Base-by-base conservation (phyloP, 92 coral and sea anemone species). In the Palythoa grandis region DNA sequence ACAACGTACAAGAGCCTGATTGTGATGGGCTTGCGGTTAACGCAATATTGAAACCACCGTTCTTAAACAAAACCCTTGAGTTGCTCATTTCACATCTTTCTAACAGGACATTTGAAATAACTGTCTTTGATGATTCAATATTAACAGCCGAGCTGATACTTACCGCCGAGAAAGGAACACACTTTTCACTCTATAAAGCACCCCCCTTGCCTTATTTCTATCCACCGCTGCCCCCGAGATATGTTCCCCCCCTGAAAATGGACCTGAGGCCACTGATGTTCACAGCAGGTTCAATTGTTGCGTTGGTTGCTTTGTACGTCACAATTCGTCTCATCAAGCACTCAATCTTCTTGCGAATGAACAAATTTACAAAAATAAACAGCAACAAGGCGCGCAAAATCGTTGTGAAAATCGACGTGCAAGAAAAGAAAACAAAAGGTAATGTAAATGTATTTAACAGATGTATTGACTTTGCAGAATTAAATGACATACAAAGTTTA, bases 341-440 rank as follows among this genome's bases (percentile, higher is more conserved):
- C 74, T 69, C 94, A 20, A 87, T 88, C 73, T 83, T 93, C 3
- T 84, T 95, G 63, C 82, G 86, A 52, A 91, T 82, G 85, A 93
- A 89, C 76, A 91, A 89, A 40, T 93, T 91, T 61, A 93, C 96
- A 7, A 82, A 92, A n/a, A 89, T 93, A 25, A 95, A 93, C 83
- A 95, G 95, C 63, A 84, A 95, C 78, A 87, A 89, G 22, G 78
- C 90, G 72, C 79, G 67, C 1, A 72, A 83, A 65, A 91, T 86
- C 75, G 77, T 53, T 50, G 76, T 61, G 25, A 84, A 75, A 11
- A 72, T 24, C 69, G 69, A 85, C 9, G 84, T 91, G 87, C 87
- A 69, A 56, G 39, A 72, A 79, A 77, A 88, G 23, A 87, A 79
- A 13, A 71, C 65, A 72, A 90, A 93, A 25, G 91, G 83, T 11